Percentiles rank a stretch among this genome's conserved stretches.
These are phyloP conservation scores for Poecilus cupreus DNA, from an alignment of 2,888 invertebrate species.

Conservation along the genomic window DNA sequence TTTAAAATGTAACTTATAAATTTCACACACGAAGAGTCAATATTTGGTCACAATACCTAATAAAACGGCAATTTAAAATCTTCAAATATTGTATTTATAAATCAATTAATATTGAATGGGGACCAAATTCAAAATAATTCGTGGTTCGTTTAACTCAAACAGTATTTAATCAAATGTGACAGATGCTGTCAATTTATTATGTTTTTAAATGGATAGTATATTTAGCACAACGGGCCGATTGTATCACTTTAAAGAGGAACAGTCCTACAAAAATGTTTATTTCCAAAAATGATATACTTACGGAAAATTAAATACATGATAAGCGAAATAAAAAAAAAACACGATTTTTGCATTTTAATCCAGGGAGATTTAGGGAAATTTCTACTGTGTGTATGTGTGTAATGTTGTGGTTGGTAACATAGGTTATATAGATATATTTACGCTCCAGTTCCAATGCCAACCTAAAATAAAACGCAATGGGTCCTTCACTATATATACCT, in stretches of 20 bases:
- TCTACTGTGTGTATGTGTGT: too few relatives aligned
- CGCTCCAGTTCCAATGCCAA: too few relatives aligned
- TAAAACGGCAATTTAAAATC: neutral
- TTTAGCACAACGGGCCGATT: neutral
- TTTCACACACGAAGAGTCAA: slow-evolving; percentile 1
- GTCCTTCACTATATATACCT: too few relatives aligned
- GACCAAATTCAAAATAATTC: slow-evolving; percentile 39
- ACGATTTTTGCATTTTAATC: too few relatives aligned
- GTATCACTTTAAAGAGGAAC: slow-evolving; percentile 21
- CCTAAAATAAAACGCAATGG: too few relatives aligned
- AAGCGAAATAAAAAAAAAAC: too few relatives aligned
- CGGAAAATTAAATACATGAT: too few relatives aligned
- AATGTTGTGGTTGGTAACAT: too few relatives aligned
- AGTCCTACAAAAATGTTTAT: too few relatives aligned
- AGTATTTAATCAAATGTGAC: slow-evolving; percentile 45
- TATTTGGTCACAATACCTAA: neutral
- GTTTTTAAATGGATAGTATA: slow-evolving; percentile 17
- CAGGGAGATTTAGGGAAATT: too few relatives aligned
- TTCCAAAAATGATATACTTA: too few relatives aligned
- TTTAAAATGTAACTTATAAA: neutral
- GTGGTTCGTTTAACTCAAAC: slow-evolving; percentile 18
- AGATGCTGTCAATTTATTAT: slow-evolving; percentile 27
- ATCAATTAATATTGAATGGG: slow-evolving; percentile 26
- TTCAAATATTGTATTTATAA: slow-evolving; percentile 1
- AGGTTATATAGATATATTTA: too few relatives aligned